These are phyloP conservation scores for Tillus elongatus DNA, from an alignment of 2,888 invertebrate species.

Conservation along the genomic window DNA sequence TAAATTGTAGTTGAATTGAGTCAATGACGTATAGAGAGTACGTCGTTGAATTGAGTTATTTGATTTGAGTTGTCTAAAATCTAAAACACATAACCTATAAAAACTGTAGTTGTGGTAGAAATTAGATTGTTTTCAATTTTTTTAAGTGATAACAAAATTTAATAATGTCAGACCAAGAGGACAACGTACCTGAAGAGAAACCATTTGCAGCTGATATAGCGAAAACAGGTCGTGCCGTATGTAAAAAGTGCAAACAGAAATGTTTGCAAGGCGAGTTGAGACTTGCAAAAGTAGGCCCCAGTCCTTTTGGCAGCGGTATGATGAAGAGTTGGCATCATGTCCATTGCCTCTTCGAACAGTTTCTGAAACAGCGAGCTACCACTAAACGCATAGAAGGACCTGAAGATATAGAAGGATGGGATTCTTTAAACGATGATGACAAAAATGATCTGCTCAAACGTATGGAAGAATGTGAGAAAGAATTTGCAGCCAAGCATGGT, in stretches of 20 bases:
- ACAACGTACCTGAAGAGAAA: constrained; percentile 37
- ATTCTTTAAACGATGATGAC: constrained; percentile 55
- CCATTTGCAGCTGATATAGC: constrained; percentile 69
- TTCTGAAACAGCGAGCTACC: constrained; percentile 67
- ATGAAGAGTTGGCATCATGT: constrained; percentile 84
- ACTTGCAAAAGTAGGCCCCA: constrained; percentile 67
- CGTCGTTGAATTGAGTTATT: no score
- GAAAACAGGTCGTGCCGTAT: constrained; percentile 69
- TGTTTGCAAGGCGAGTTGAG: constrained; percentile 64
- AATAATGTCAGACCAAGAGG: constrained; percentile 37
- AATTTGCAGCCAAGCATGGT: constrained; percentile 46
- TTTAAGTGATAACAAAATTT: neutral
- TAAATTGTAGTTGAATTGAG: no score
- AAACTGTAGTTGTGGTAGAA: no score
- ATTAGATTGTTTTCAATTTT: no score
- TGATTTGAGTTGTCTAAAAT: no score
- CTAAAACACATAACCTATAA: no score
- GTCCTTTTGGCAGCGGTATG: constrained; percentile 62
- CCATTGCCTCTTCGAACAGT: constrained; percentile 68
- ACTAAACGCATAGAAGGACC: constrained; percentile 72
- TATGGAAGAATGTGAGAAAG: constrained; percentile 53
- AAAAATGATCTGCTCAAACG: constrained; percentile 54
- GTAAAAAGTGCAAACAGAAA: constrained; percentile 79
- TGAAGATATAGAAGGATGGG: constrained; percentile 73
- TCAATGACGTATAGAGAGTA: no score